These are phyloP conservation scores for Prinia subflava DNA, from an alignment of 2,113 vertebrate genomes.

Conservation along the genomic window DNA sequence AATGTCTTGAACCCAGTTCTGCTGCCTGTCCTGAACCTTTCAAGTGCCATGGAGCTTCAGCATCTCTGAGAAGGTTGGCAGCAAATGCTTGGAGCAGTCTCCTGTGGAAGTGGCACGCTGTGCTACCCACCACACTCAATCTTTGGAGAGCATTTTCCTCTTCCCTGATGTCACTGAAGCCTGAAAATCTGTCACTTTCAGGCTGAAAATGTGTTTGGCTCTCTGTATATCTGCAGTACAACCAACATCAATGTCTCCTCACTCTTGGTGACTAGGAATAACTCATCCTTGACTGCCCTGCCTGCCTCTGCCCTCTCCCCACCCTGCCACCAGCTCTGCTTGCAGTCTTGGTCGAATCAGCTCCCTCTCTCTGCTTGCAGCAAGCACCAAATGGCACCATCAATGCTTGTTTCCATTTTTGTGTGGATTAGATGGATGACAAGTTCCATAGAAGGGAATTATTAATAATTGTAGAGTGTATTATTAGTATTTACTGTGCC, in stretches of 20 bases:
- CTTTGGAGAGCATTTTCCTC: not conserved
- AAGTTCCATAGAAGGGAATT: not conserved
- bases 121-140: fast-evolving
- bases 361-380: not conserved
- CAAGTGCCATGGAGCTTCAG: not conserved
- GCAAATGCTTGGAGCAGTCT: not conserved
- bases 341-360: not conserved
- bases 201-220: not conserved
- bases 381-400: not conserved
- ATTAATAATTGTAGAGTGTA: not conserved
- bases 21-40: not conserved
- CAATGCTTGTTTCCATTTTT: not conserved
- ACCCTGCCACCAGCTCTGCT: not conserved
- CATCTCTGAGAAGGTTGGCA: not conserved
- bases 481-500: slow-evolving; percentile 1
- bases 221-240: not conserved
- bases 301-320: not conserved
- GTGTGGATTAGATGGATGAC: not conserved
- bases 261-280: not conserved
- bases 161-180: not conserved
- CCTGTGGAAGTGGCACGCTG: fast-evolving
- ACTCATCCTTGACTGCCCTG: not conserved
- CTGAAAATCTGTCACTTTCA: too few relatives aligned
- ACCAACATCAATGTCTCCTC: not conserved
- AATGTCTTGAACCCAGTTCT: not conserved